Base-by-base conservation (phyloP, 2,888 invertebrate species). In the Drosophila antonietae region DNA sequence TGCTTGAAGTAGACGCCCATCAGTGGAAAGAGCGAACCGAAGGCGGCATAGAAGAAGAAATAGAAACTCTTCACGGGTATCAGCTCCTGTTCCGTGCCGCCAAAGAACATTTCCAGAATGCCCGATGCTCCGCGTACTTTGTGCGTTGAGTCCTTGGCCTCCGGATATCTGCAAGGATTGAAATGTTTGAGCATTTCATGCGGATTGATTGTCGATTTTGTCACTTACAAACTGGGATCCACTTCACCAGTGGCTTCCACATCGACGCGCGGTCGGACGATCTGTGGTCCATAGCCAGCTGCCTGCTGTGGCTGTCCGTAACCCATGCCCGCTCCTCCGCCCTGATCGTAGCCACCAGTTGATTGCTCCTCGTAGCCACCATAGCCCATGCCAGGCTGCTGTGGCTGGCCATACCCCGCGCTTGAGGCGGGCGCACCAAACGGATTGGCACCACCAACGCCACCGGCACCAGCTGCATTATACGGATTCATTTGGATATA, bases 1-100 rank as follows among this genome's bases (percentile, higher is more conserved):
- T 99, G 99, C 94, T 99, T 99, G 94, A 99, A 99, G 94, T 99
- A 99, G 52, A 99, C 98, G 43, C 98, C 99, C 96, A 99, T 97
- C 73, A 99, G 94, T 0, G 99, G 99, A 92, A 99, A 99, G 18
- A 99, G 95, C 1, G 98, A 98, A 8, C 99, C 99, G 92, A 99
- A 99, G 1, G 99, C 99, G 47, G 99, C 98, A 93, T 99, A 99
- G 94, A 99, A 99, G 95, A 99, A 99, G 94, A 99, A 99, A 93
- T 99, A 99, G 93, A 99, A 99, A 28, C 97, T 96, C 93, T 99
- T 99, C 83, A 98, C 98, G 62, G 98, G 96, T 81, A 99, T 95
- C 60, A 99, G 94, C 93, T 98, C 98, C 84, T 97, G 97, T 93
- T 98, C 97, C 46, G 98, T 96, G 41, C 96, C 94, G 0, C 97